Conservation (phyloP, 1,140 invertebrate genomes). For the Cyclargus thomasi region DNA sequence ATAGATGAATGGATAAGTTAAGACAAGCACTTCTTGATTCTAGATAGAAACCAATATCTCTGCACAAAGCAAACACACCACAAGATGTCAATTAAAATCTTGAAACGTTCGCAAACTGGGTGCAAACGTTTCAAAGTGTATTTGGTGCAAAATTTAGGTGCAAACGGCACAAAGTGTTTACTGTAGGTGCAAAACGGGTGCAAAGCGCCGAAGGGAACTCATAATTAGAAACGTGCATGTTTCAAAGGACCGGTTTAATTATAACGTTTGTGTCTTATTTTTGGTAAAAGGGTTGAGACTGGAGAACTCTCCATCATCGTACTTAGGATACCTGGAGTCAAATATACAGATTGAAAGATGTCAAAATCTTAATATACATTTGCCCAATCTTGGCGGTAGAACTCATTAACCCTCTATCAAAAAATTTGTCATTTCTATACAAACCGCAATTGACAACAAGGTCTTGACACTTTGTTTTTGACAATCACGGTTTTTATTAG, state of each 20-base stretch:
- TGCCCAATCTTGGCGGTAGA: too few relatives aligned
- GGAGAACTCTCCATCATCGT: not conserved
- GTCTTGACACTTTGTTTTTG: too few relatives aligned
- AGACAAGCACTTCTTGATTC: too few relatives aligned
- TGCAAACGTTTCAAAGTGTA: not conserved
- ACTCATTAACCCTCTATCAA: too few relatives aligned
- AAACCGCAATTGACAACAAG: too few relatives aligned
- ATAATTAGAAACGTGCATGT: slow-evolving; percentile 41
- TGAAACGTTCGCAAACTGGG: not conserved
- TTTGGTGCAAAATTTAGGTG: not conserved
- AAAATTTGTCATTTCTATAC: too few relatives aligned
- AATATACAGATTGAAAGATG: too few relatives aligned
- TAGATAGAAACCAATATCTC: not conserved
- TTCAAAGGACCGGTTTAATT: slow-evolving; percentile 30
- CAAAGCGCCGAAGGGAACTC: slow-evolving; percentile 41
- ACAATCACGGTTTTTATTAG: too few relatives aligned
- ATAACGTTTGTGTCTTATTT: slow-evolving; percentile 5
- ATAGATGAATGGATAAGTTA: too few relatives aligned
- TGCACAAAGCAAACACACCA: not conserved
- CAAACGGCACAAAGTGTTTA: not conserved
- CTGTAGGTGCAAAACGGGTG: not conserved
- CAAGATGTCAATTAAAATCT: slow-evolving; percentile 1
- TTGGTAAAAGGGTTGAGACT: not conserved
- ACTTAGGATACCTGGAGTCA: too few relatives aligned
- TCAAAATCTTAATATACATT: too few relatives aligned